These are phyloP conservation scores for Meiosimyza decipiens DNA, from an alignment of 2,888 invertebrate species.

Conservation along the genomic window DNA sequence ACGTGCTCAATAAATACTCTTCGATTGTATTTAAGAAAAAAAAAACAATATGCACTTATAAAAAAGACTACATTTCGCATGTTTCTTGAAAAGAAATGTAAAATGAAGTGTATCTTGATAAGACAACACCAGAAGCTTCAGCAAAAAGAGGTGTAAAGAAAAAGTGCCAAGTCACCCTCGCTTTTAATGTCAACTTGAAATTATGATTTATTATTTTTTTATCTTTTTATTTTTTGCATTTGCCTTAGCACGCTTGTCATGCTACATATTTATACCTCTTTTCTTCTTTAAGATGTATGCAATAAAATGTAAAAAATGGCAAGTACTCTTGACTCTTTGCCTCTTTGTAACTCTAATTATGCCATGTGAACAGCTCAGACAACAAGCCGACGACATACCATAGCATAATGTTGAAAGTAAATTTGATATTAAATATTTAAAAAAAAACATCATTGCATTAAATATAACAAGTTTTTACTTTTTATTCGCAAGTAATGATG, in stretches of 20 bases:
- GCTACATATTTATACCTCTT: background rate
- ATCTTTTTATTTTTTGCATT: background rate
- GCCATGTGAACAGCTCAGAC: conserved; percentile 12
- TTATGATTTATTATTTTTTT: conserved; percentile 17
- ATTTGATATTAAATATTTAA: background rate
- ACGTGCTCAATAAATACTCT: conserved; percentile 27
- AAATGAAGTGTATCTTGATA: conserved; percentile 14
- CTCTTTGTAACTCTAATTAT: conserved; percentile 11
- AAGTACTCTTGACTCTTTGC: conserved; percentile 22
- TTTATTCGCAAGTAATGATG: conserved; percentile 9
- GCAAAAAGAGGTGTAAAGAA: conserved; percentile 3
- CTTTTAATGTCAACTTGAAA: conserved; percentile 22
- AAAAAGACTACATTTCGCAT: background rate
- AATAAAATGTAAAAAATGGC: background rate
- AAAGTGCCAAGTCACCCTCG: conserved; percentile 26
- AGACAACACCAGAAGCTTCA: background rate
- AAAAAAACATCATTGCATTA: conserved; percentile 4
- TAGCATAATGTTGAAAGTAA: background rate
- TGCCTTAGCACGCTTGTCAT: conserved; percentile 8
- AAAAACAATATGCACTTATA: background rate
- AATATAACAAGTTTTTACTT: conserved; percentile 7
- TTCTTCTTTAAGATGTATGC: background rate
- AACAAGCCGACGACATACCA: background rate
- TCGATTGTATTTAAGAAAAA: background rate
- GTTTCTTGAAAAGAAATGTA: background rate